phyloP scores from a whole-genome alignment of 2,797 vertebrate genomes.

The Cheirogaleus major region DNA sequence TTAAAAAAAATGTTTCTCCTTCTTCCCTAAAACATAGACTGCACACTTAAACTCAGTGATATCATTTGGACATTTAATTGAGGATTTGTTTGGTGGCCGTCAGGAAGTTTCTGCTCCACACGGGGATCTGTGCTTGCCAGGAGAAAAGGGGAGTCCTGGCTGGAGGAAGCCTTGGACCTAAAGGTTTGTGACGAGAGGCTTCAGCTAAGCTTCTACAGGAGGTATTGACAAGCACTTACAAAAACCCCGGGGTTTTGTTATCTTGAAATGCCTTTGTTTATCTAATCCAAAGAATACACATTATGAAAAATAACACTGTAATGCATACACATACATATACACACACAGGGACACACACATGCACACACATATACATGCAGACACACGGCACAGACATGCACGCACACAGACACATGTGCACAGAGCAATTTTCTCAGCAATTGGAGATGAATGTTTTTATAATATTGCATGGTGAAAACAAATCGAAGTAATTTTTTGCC shows the following conservation, averaged over 20 bases:
- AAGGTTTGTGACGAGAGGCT: neutral
- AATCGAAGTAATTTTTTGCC: neutral
- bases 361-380: neutral
- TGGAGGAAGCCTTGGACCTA: neutral
- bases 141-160: neutral
- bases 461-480: neutral
- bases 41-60: neutral
- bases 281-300: neutral
- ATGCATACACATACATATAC: fast-evolving
- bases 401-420: fast-evolving
- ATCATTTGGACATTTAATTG: neutral
- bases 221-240: neutral
- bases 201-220: neutral
- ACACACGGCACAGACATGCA: fast-evolving
- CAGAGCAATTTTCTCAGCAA: neutral
- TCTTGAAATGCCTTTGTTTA: neutral
- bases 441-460: neutral
- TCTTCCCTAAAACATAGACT: neutral
- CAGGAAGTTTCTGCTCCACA: neutral
- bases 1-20: neutral
- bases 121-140: neutral
- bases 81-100: neutral
- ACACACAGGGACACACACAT: neutral
- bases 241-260: neutral
- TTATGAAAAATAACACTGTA: neutral